Base-by-base conservation (phyloP, 2,797 vertebrate species). In the Rhinichthys osculus region DNA sequence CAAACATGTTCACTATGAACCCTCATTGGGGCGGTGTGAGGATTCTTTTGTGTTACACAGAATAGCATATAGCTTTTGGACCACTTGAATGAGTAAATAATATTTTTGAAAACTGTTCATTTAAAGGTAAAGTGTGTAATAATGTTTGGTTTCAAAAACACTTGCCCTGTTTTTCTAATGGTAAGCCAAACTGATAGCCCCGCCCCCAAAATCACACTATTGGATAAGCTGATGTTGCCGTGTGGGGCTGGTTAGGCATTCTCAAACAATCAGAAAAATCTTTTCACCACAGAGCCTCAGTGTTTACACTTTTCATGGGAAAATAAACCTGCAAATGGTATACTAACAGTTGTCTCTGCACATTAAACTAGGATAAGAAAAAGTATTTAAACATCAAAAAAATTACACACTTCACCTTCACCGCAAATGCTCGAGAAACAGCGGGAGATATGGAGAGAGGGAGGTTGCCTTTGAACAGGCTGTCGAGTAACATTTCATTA, bases 401-500 rank as follows among this genome's bases (percentile, higher is more conserved):
- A 71, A 44, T 42, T 23, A 70, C 47, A 78, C 23, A 54, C 42
- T 84, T 84, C 35, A 54, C 59, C 62, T 54, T 59, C 40, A 42
- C 19, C 1, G 21, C 30, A 30, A 77, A 67, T 23, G 38, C 40
- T 62, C 17, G 8, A 73, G 54, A 57, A 80, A 52, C 66, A 80
- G 77, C 30, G 30, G 52, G 54, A 70, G 67, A 33, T 71, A 54
- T 64, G 4, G 7, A 79, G 59, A 40, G 50, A 84, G 50, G 66
- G 78, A 30, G 54, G 72, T 23, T 35, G 47, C 59, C 64, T 69
- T 40, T 82, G 85, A 83, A 78, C 64, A 59, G 38, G 38, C 66
- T 86, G 84, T 69, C n/a, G 81, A 80, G 80, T 83, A 81, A 77
- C 79, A 88, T 87, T 89, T 89, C 44, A 87, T 88, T 89, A 85